These are phyloP conservation scores for Hemibagrus wyckioides DNA, from an alignment of 2,113 vertebrate genomes.

Conservation along the genomic window DNA sequence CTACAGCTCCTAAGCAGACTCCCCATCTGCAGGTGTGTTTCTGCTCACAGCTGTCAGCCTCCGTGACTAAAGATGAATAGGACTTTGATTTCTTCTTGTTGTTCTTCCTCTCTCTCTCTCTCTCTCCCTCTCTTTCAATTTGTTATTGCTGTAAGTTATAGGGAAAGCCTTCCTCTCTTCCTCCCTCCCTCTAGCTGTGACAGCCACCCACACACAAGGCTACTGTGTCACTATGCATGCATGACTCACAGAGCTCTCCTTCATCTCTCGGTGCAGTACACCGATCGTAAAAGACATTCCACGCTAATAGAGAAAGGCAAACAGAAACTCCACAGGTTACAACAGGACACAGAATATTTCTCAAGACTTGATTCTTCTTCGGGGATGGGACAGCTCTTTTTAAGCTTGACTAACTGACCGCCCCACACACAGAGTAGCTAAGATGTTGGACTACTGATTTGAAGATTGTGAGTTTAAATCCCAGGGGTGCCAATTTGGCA, in stretches of 20 bases:
- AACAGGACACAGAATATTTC: neutral
- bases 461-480: no score
- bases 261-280: slow-evolving; percentile 13
- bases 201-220: slow-evolving; percentile 28
- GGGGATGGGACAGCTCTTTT: neutral
- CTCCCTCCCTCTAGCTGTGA: neutral
- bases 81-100: slow-evolving; percentile 26
- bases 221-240: slow-evolving; percentile 41
- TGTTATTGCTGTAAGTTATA: slow-evolving; percentile 9
- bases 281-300: slow-evolving; percentile 34
- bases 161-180: slow-evolving; percentile 7
- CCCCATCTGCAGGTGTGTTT: slow-evolving; percentile 49
- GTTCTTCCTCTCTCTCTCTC: neutral
- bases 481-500: no score
- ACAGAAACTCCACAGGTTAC: slow-evolving; percentile 6
- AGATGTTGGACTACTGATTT: no score
- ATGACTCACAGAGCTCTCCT: slow-evolving; percentile 43
- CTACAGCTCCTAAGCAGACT: neutral
- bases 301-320: slow-evolving; percentile 11
- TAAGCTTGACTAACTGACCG: neutral
- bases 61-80: slow-evolving; percentile 49
- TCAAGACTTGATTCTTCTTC: no score
- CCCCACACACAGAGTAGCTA: no score
- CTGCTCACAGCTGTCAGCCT: slow-evolving; percentile 48
- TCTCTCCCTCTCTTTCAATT: slow-evolving; percentile 29